phyloP scores from a whole-genome alignment of 2,888 invertebrate genomes.

The Netelia inedita region DNA sequence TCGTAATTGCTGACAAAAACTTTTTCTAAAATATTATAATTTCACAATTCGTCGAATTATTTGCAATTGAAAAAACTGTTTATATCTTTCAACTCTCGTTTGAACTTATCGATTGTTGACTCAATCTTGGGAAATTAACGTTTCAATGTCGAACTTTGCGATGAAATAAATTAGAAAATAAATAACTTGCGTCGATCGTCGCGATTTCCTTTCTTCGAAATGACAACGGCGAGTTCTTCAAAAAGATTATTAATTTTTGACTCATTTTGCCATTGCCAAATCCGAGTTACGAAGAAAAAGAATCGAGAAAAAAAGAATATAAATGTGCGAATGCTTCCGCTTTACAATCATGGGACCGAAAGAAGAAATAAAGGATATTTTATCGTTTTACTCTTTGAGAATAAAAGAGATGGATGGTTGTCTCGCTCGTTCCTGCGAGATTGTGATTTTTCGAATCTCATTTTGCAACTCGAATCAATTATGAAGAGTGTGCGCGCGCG shows the following conservation, averaged over 20 bases:
- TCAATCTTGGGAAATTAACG: no score
- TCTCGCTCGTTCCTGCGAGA: slow-evolving; percentile 38
- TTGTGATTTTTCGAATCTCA: slow-evolving; percentile 63
- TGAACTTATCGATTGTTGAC: no score
- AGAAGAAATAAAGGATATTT: slow-evolving; percentile 8
- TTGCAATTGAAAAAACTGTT: no score
- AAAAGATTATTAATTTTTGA: slow-evolving; percentile 12
- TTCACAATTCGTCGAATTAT: no score
- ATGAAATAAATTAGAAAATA: no score
- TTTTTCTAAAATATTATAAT: no score
- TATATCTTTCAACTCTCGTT: no score
- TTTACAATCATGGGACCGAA: slow-evolving; percentile 25
- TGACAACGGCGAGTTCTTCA: background rate
- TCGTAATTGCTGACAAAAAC: no score
- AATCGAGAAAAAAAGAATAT: background rate
- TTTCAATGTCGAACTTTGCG: no score
- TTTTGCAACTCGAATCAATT: slow-evolving; percentile 73
- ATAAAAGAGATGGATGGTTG: slow-evolving; percentile 8
- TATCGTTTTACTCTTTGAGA: slow-evolving; percentile 17
- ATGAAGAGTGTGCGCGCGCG: slow-evolving; percentile 64
- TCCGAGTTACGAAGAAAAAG: background rate
- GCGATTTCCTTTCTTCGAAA: background rate
- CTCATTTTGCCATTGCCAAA: background rate
- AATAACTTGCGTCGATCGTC: no score
- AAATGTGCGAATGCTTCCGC: slow-evolving; percentile 2